Percentiles rank a stretch among this genome's conserved stretches.
Conservation (phyloP, 2,888 invertebrate species). For the Andrena praecox region DNA sequence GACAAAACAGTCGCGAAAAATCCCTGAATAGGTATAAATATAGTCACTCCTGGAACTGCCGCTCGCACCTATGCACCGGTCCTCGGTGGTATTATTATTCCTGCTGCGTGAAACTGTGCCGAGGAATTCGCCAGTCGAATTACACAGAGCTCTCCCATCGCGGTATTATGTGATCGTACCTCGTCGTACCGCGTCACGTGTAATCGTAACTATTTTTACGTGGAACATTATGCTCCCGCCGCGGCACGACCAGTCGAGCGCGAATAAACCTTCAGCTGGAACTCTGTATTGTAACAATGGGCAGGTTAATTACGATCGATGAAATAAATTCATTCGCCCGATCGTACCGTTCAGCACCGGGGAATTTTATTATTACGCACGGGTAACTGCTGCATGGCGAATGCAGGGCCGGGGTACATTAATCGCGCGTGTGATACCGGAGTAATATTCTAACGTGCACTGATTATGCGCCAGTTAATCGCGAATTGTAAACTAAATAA, state of each 20-base stretch:
- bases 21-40: too few relatives aligned
- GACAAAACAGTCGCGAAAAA: too few relatives aligned
- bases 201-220: conserved; percentile 23
- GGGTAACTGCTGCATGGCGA: neutral
- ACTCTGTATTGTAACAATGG: conserved; percentile 6
- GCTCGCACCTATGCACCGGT: neutral
- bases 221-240: neutral
- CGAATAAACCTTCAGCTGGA: conserved; percentile 9
- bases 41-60: too few relatives aligned
- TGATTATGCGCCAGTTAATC: conserved; percentile 1
- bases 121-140: conserved; percentile 12
- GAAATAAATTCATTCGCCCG: conserved; percentile 23
- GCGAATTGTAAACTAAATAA: neutral
- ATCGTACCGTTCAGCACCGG: neutral
- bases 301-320: conserved; percentile 7
- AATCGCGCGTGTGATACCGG: neutral
- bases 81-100: neutral
- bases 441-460: neutral
- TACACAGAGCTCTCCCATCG: neutral
- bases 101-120: conserved; percentile 5
- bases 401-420: neutral
- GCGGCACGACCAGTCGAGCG: neutral
- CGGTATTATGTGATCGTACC: neutral
- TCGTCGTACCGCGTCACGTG: conserved; percentile 1
- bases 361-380: conserved; percentile 10